Evolutionary conservation across 2,888 invertebrate genomes (phyloP), one percentile per base, ranked within the genome.

Genomic region (Mythimna loreyi): DNA sequence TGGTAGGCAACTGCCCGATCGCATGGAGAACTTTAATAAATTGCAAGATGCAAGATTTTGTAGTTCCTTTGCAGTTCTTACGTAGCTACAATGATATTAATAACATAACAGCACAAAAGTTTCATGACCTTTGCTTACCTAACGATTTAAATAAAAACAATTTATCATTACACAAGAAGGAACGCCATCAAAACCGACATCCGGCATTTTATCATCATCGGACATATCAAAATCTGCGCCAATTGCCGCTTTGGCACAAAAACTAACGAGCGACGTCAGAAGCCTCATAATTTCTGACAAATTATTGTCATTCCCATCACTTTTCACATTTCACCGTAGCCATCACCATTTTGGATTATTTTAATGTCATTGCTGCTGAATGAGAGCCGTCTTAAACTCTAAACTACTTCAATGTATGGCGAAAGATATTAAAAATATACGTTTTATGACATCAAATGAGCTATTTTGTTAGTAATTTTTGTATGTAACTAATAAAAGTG

Each of bases 261-360:
- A 68, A 53, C 70, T 72, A 72, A 69, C 70, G 59, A 57, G 30
- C 3, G 16, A 63, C 33, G 67, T 72, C 70, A 74, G 63, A 68
- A 62, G 57, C 67, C 67, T 78, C 78, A 78, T 83, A 75, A 74
- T 72, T 49, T 56, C 58, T 72, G 81, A 78, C 61, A 78, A 72
- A 76, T 85, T 78, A 83, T 83, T 70, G 67, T 74, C 62, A 74
- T 69, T 57, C 50, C n/a, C 72, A 65, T 80, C 78, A 74, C 57
- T 75, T 71, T 84, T 60, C 58, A 78, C 72, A 75, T 82, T 65
- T 82, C 75, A 75, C 75, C 62, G 72, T 21, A 49, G 64, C 63
- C 74, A 58, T 75, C 72, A 78, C 63, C 75, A 78, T 75, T 78
- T 84, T 60, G 62, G 65, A 72, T 70, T 66, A 75, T 75, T 75